Evolutionary conservation across 2,797 vertebrate genomes (phyloP), one percentile per base, ranked within the genome.

Genomic region (Lutjanus argentimaculatus): DNA sequence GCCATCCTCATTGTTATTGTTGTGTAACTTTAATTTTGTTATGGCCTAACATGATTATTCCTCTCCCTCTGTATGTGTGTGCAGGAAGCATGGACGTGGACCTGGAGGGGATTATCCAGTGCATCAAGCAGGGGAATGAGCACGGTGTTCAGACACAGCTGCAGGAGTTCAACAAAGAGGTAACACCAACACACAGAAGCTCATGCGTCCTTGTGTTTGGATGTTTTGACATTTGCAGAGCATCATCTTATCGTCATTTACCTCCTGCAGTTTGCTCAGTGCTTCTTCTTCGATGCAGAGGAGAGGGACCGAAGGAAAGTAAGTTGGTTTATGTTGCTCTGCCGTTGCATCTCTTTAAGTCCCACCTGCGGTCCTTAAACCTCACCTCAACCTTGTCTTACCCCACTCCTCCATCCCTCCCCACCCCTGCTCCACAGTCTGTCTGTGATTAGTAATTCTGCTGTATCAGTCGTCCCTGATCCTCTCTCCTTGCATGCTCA

Each of bases 141-240:
- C 91, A 83, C 5, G 88, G 91, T 30, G 83, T 96, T 74, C 91
- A 94, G 66, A 82, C 67, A 10, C 90, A 93, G 62, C 88, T 96
- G 77, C 90, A 93, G 66, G 83, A 93, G 63, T 96, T 95, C 77
- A 96, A 95, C 86, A 93, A 87, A 84, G 93, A 95, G 95, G 95
- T 96, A 89, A 73, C 7, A 59, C 14, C n/a, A 1, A 0, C n/a
- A 52, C 62, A 72, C 57, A 66, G 5, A 83, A 9, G 25, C 79
- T 52, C 10, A 7, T 22, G 43, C 16, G 13, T 19, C 4, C 7
- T 45, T 19, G 30, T 10, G 49, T 67, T 51, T 65, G 25, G 19
- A 46, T 67, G 12, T 25, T 12, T 0, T 48, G 56, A 58, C 30
- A 40, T 16, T 11, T 13, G n/a, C 13, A 53, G n/a, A 57, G 4